Percentiles rank a stretch among this genome's conserved stretches.
These are phyloP conservation scores for Gymnodraco acuticeps DNA, from an alignment of 2,797 vertebrate species.

Conservation along the genomic window DNA sequence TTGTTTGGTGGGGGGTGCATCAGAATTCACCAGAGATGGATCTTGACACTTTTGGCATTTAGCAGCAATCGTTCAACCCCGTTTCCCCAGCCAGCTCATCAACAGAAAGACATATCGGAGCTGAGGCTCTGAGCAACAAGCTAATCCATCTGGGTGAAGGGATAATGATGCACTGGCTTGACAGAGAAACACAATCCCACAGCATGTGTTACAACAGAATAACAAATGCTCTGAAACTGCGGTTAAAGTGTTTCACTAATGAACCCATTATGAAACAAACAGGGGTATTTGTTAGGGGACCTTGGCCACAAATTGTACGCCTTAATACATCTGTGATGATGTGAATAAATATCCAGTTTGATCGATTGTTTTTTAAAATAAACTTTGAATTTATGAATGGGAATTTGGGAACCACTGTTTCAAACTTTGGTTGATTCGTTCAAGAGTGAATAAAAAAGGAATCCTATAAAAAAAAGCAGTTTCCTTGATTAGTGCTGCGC, in stretches of 20 bases:
- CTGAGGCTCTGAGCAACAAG: constrained; percentile 57
- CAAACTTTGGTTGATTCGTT: constrained; percentile 41
- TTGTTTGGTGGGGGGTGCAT: constrained; percentile 23
- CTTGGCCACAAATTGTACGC: constrained; percentile 15
- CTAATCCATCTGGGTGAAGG: constrained; percentile 73
- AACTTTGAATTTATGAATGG: background rate
- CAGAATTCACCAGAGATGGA: constrained; percentile 35
- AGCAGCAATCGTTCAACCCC: constrained; percentile 49
- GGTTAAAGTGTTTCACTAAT: constrained; percentile 64
- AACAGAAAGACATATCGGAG: constrained; percentile 52
- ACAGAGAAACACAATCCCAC: constrained; percentile 69
- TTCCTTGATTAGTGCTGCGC: constrained; percentile 50
- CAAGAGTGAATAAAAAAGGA: constrained; percentile 41
- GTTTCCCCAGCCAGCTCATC: constrained; percentile 60
- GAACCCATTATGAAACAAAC: constrained; percentile 65
- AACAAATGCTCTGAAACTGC: constrained; percentile 62
- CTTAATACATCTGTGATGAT: constrained; percentile 30
- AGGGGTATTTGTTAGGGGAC: constrained; percentile 43
- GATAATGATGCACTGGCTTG: constrained; percentile 75
- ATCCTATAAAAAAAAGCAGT: constrained; percentile 22
- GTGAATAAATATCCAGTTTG: constrained; percentile 33
- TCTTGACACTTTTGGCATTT: constrained; percentile 62
- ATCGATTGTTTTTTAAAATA: constrained; percentile 31
- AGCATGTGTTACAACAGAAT: constrained; percentile 64
- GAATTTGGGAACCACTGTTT: constrained; percentile 13